A percentile compares a stretch with the other conserved stretches of the same genome.
phyloP scores from a whole-genome alignment of 1,140 invertebrate genomes.

The Proctacanthus coquilletti region DNA sequence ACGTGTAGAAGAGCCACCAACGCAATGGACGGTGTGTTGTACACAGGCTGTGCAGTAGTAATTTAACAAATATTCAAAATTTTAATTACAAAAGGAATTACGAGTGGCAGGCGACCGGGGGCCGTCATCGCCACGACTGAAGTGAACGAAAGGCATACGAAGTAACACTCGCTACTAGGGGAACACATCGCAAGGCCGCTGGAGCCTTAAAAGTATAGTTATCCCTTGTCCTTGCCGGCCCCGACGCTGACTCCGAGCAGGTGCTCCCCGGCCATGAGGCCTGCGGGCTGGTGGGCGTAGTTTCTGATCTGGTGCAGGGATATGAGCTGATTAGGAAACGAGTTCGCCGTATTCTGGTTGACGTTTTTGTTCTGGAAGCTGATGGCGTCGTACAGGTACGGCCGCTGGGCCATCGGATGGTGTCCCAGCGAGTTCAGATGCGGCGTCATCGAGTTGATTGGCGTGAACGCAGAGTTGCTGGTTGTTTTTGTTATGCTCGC shows the following conservation, averaged over 20 bases:
- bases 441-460: constrained; percentile 79
- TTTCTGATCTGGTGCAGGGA: constrained; percentile 93
- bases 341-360: constrained; percentile 42
- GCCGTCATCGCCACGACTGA: too few species aligned
- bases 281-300: constrained; percentile 80
- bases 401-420: constrained; percentile 53
- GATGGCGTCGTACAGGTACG: constrained; percentile 87
- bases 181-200: too few species aligned
- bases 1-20: too few species aligned
- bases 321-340: constrained; percentile 88
- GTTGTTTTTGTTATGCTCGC: constrained; percentile 34
- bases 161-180: too few species aligned
- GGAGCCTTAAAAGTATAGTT: constrained; percentile 31
- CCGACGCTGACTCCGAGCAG: constrained; percentile 28
- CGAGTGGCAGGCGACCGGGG: too few species aligned
- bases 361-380: constrained; percentile 47
- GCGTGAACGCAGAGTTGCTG: constrained; percentile 79
- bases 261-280: constrained; percentile 28
- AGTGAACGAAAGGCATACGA: too few species aligned
- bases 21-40: too few species aligned
- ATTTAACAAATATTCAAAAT: too few species aligned
- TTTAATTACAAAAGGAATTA: too few species aligned
- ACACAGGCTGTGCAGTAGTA: too few species aligned
- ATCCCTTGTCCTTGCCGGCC: constrained; percentile 29
- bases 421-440: constrained; percentile 61